A percentile compares a stretch with the other conserved stretches of the same genome.
Conservation (phyloP, 1,140 invertebrate species). For the Brachionus angularis region DNA sequence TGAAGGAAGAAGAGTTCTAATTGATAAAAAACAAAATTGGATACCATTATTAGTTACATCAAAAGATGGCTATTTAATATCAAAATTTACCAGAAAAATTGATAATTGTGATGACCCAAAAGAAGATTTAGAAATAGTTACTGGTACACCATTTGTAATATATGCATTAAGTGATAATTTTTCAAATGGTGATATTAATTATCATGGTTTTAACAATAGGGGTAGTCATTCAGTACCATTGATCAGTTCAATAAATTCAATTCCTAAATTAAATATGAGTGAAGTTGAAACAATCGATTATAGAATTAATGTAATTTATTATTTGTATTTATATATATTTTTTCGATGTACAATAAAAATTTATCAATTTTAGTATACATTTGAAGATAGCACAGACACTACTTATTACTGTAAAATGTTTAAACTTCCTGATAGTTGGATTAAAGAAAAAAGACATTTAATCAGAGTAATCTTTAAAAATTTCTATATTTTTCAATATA, state of each 20-base stretch:
- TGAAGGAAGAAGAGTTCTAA: conserved; percentile 8
- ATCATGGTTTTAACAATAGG: conserved; percentile 13
- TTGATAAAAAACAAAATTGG: conserved; percentile 31
- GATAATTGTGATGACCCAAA: conserved; percentile 22
- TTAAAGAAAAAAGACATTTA: conserved; percentile 33
- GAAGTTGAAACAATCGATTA: conserved; percentile 27
- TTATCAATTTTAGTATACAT: background rate
- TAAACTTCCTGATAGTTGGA: conserved; percentile 23
- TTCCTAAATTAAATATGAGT: conserved; percentile 1
- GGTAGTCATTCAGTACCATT: conserved; percentile 12
- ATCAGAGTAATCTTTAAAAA: conserved; percentile 15
- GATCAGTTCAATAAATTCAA: background rate
- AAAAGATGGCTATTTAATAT: conserved; percentile 19
- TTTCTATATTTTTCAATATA: background rate
- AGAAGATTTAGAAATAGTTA: conserved; percentile 2
- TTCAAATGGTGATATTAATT: conserved; percentile 15
- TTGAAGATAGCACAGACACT: conserved; percentile 2
- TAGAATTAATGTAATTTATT: conserved; percentile 14
- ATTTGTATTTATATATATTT: background rate
- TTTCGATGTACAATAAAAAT: background rate
- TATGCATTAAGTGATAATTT: conserved; percentile 1
- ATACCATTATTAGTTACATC: background rate
- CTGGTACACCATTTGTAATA: conserved; percentile 6
- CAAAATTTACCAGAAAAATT: conserved; percentile 37
- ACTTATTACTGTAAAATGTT: conserved; percentile 28